Percentiles rank a stretch among this genome's conserved stretches.
Evolutionary conservation across 2,113 vertebrate species (phyloP).

Genomic region (Phainopepla nitens): DNA sequence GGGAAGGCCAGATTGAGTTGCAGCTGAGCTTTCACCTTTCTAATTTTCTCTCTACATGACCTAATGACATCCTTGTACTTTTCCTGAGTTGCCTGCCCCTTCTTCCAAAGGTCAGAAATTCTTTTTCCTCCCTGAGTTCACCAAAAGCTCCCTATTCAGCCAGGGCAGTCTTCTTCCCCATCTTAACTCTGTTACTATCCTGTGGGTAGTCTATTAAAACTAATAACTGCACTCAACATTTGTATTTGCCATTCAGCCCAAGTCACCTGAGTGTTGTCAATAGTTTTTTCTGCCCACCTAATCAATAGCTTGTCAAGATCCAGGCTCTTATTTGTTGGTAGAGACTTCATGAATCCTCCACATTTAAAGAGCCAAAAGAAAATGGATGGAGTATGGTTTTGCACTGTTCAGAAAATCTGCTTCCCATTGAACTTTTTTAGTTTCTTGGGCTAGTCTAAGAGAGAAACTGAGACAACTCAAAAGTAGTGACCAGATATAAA

Average conservation of each 20-base stretch:
- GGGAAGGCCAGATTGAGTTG: neutral
- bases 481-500: neutral
- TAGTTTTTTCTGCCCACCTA: neutral
- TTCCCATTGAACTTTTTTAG: neutral
- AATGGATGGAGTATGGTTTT: rapidly evolving
- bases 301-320: neutral
- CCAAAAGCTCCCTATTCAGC: neutral
- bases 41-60: neutral
- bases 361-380: neutral
- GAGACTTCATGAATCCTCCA: neutral
- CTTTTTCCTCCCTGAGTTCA: neutral
- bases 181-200: neutral
- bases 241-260: neutral
- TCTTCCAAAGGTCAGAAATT: neutral
- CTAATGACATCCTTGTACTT: neutral
- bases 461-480: neutral
- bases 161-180: neutral
- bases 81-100: neutral
- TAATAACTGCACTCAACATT: neutral
- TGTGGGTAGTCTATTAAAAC: neutral
- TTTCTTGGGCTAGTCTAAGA: neutral
- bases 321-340: neutral
- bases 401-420: neutral
- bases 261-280: neutral
- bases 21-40: neutral